These are phyloP conservation scores for Chiridota heheva DNA, from an alignment of 35 echinoderm and acorn worm genomes.

Conservation along the genomic window DNA sequence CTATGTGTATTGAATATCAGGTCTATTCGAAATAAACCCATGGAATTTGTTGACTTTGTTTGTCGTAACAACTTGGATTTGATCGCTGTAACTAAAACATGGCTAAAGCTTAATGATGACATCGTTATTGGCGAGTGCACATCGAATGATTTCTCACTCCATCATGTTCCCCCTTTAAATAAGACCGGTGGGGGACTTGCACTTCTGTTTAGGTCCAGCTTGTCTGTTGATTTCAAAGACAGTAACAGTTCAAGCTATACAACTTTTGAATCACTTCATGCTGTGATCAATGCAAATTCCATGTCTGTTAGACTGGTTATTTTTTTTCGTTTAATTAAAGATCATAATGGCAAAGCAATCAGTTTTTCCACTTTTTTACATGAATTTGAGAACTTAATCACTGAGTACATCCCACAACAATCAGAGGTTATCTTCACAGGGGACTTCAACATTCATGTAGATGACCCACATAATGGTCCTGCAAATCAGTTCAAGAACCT, in stretches of 20 bases:
- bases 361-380: slow-evolving; percentile 45
- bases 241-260: background rate
- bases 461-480: slow-evolving; percentile 13
- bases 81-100: slow-evolving; percentile 33
- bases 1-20: slow-evolving; percentile 21
- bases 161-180: slow-evolving; percentile 1
- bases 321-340: slow-evolving; percentile 27
- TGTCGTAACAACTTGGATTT: background rate
- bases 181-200: slow-evolving; percentile 14
- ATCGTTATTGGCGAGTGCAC: slow-evolving; percentile 1
- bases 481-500: slow-evolving; percentile 19
- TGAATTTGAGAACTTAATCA: slow-evolving; percentile 47
- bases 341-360: background rate
- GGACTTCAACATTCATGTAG: slow-evolving; percentile 69
- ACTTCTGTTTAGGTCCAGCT: slow-evolving; percentile 37
- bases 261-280: slow-evolving; percentile 46
- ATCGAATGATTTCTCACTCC: slow-evolving; percentile 15
- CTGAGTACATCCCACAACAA: slow-evolving; percentile 42
- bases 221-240: slow-evolving; percentile 21
- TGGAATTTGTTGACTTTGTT: slow-evolving; percentile 37
- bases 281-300: background rate
- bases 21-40: background rate
- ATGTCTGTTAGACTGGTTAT: slow-evolving; percentile 23
- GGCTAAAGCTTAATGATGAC: background rate
- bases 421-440: slow-evolving; percentile 66